phyloP scores from a whole-genome alignment of 2,888 invertebrate species.

The Idaea biselata region DNA sequence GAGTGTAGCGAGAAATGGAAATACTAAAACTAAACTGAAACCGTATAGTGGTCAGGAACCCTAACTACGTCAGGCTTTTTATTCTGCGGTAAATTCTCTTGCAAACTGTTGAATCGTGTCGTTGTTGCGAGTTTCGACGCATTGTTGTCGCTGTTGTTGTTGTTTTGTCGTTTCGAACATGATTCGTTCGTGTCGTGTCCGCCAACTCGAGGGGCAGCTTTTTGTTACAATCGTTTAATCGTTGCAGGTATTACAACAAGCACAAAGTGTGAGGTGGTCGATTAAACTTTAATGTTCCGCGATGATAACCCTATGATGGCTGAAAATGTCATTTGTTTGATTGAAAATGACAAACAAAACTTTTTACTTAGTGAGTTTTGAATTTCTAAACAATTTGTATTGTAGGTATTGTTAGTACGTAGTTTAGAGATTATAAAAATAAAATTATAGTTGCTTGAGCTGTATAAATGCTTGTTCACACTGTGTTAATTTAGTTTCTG shows the following conservation, averaged over 20 bases:
- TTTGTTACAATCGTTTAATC: not conserved
- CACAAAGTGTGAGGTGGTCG: not conserved
- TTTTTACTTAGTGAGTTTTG: too few species aligned
- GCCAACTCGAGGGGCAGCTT: not conserved
- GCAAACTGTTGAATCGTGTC: conserved; percentile 33
- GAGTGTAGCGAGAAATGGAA: too few species aligned
- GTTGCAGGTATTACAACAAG: not conserved
- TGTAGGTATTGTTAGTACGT: too few species aligned
- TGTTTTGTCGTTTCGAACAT: not conserved
- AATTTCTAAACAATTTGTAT: too few species aligned
- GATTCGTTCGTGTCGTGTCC: not conserved
- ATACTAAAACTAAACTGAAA: too few species aligned
- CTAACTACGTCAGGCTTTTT: not conserved
- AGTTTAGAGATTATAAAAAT: too few species aligned
- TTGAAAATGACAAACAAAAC: too few species aligned
- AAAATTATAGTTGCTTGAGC: too few species aligned
- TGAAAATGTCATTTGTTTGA: too few species aligned
- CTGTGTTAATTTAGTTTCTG: too few species aligned
- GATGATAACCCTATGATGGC: too few species aligned
- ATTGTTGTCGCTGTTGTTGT: conserved; percentile 8
- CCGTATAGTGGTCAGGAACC: not conserved
- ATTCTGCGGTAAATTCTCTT: not conserved
- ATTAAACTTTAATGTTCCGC: not conserved
- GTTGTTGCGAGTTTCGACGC: not conserved
- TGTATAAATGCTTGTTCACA: too few species aligned